Conservation (phyloP, 35 echinoderm and acorn worm genomes). For the Nesometra sesokonis region DNA sequence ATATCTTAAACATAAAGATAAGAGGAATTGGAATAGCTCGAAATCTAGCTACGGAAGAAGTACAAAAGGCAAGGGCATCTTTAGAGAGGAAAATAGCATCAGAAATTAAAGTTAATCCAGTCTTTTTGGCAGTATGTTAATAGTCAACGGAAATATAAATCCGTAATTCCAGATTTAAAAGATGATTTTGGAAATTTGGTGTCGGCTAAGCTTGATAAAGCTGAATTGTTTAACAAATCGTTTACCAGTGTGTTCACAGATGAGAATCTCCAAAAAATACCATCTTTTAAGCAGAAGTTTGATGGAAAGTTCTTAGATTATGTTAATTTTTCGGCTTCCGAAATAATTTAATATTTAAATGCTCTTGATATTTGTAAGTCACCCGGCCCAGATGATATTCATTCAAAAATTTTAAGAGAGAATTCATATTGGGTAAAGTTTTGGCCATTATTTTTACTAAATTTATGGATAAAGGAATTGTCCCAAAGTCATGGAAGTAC, state of each 20-base stretch:
- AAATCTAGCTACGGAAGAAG: neutral
- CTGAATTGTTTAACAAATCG: neutral
- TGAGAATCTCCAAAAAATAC: neutral
- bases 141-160: neutral
- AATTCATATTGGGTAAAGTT: neutral
- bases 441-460: slow-evolving; percentile 13
- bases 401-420: slow-evolving; percentile 17
- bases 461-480: neutral
- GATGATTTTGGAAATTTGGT: neutral
- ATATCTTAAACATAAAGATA: neutral
- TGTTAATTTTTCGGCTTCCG: neutral
- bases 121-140: neutral
- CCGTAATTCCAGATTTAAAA: neutral
- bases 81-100: neutral
- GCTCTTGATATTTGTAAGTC: neutral
- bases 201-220: neutral
- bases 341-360: neutral
- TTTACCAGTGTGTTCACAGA: neutral
- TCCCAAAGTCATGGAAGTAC: slow-evolving; percentile 2
- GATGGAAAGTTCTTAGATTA: neutral
- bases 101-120: neutral
- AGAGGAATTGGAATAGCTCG: neutral
- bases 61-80: neutral
- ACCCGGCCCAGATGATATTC: neutral
- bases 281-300: neutral